These are phyloP conservation scores for Nothobranchius kuhntae DNA, from an alignment of 2,113 vertebrate genomes.

Conservation along the genomic window DNA sequence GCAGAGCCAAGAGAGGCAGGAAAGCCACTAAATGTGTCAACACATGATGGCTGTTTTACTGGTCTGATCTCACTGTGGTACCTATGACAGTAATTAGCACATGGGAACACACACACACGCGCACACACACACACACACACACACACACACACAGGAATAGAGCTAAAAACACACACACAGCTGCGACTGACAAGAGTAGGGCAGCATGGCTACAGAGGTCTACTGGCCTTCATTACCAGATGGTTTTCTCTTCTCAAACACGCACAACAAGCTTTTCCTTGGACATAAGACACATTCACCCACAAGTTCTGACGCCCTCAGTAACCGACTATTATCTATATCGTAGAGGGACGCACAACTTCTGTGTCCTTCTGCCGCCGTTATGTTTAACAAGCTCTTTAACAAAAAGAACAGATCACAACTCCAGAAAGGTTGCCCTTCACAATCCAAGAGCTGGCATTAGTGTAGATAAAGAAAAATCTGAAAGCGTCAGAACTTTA, in stretches of 20 bases:
- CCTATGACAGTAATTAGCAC: conserved; percentile 35
- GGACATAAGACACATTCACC: background rate
- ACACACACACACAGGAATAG: conserved; percentile 43
- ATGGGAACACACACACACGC: conserved; percentile 46
- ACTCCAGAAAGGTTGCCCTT: conserved; percentile 22
- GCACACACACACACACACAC: conserved; percentile 56
- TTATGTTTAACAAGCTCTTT: conserved; percentile 17
- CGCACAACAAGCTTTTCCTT: conserved; percentile 11
- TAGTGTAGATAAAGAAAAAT: conserved; percentile 21
- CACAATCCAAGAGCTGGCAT: conserved; percentile 16
- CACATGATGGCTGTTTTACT: conserved; percentile 55
- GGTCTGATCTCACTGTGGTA: conserved; percentile 46
- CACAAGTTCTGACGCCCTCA: background rate
- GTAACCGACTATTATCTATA: conserved; percentile 20
- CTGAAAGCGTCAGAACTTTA: conserved; percentile 18
- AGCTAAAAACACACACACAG: conserved; percentile 47
- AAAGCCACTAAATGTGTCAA: conserved; percentile 61
- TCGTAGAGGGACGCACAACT: conserved; percentile 33
- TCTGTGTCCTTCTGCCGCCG: conserved; percentile 4
- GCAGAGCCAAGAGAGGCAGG: conserved; percentile 25
- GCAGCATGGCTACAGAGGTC: conserved; percentile 53
- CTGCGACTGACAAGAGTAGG: conserved; percentile 69
- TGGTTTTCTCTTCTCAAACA: conserved; percentile 40
- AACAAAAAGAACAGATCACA: conserved; percentile 16
- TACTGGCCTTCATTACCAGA: conserved; percentile 70